These are phyloP conservation scores for Maconellicoccus hirsutus DNA, from an alignment of 1,140 invertebrate species.

Conservation along the genomic window DNA sequence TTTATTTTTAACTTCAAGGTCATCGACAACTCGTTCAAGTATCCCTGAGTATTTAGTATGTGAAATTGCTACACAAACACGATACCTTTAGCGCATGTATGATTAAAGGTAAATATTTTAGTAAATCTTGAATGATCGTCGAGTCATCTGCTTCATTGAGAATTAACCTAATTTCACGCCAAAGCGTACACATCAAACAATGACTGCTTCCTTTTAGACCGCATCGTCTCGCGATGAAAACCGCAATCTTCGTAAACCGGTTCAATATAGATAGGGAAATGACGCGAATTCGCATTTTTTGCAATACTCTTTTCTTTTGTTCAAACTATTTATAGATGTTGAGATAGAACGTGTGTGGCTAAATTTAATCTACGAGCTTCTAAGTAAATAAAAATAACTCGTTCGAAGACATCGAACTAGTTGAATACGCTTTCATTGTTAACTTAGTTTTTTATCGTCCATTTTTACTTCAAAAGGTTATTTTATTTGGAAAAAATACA, in stretches of 20 bases:
- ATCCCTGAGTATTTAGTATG: background rate
- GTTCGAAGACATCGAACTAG: no score
- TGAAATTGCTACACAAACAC: no score
- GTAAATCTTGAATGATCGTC: background rate
- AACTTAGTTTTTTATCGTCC: no score
- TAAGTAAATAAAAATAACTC: no score
- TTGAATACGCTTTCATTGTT: no score
- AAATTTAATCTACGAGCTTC: no score
- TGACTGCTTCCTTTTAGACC: background rate
- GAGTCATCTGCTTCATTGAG: background rate
- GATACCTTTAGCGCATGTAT: no score
- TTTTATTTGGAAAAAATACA: no score
- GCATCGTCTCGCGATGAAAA: background rate
- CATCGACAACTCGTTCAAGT: background rate
- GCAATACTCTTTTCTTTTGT: background rate
- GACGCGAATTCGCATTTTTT: background rate
- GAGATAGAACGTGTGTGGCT: background rate
- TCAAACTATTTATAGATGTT: background rate
- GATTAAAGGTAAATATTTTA: no score
- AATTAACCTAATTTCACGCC: background rate
- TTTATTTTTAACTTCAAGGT: background rate
- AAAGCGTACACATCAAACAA: background rate
- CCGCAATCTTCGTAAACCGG: background rate
- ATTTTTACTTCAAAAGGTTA: no score
- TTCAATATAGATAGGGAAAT: background rate